phyloP scores from a whole-genome alignment of 2,888 invertebrate species.

The Theretra japonica region DNA sequence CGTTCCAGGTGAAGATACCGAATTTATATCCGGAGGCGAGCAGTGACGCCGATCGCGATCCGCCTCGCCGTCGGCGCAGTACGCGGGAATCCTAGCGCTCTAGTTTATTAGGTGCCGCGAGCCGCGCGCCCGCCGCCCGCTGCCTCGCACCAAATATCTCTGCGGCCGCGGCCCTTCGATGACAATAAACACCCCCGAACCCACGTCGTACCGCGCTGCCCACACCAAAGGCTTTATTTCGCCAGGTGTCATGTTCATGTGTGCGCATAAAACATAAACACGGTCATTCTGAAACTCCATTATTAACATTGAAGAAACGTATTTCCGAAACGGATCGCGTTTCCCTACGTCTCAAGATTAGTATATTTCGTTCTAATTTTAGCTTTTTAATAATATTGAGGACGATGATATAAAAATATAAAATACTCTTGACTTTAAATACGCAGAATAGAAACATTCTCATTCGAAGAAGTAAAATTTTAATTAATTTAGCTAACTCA shows the following conservation, averaged over 20 bases:
- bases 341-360: background rate
- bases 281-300: constrained; percentile 45
- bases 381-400: too few species aligned
- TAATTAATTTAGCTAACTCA: background rate
- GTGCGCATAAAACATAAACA: constrained; percentile 61
- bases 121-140: constrained; percentile 40
- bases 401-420: background rate
- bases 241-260: constrained; percentile 65
- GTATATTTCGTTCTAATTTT: too few species aligned
- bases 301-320: constrained; percentile 54
- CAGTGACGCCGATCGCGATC: constrained; percentile 60
- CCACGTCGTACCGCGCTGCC: constrained; percentile 63
- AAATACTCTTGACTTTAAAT: background rate
- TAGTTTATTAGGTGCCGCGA: constrained; percentile 67
- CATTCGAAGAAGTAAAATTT: background rate
- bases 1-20: constrained; percentile 73
- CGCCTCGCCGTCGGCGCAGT: constrained; percentile 43
- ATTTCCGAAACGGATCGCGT: constrained; percentile 41
- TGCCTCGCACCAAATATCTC: constrained; percentile 63
- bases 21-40: constrained; percentile 70
- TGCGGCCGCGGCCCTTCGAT: constrained; percentile 59
- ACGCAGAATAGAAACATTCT: background rate
- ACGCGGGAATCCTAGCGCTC: constrained; percentile 55
- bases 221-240: constrained; percentile 69
- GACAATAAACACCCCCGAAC: constrained; percentile 66